These are phyloP conservation scores for Cebidichthys violaceus DNA, from an alignment of 2,113 vertebrate genomes.

Conservation along the genomic window DNA sequence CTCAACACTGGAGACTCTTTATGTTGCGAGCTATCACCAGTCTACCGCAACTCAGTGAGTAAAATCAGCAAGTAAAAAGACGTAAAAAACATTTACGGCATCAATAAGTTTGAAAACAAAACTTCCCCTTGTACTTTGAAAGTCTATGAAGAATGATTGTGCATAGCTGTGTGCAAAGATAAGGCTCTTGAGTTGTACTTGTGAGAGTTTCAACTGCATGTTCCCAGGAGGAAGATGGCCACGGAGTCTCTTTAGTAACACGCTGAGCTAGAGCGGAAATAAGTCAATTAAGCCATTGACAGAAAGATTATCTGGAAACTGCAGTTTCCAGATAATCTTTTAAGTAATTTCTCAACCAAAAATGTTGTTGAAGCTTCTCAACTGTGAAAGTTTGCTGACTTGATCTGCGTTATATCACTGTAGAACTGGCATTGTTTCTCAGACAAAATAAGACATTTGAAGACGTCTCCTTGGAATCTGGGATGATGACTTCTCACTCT, in stretches of 20 bases:
- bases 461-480: neutral
- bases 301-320: neutral
- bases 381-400: neutral
- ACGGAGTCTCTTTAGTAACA: conserved; percentile 14
- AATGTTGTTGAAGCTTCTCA: neutral
- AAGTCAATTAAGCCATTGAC: neutral
- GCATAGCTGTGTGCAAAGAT: conserved; percentile 32
- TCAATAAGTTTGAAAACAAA: conserved; percentile 44
- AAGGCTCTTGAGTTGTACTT: conserved; percentile 26
- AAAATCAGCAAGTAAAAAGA: neutral
- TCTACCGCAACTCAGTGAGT: neutral
- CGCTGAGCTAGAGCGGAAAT: neutral
- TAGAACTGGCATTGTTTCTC: neutral
- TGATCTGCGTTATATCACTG: neutral
- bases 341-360: neutral
- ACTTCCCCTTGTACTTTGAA: conserved; percentile 42
- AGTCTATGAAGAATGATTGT: conserved; percentile 41
- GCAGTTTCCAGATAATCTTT: neutral
- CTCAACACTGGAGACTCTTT: conserved; percentile 33
- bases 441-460: neutral
- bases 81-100: neutral
- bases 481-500: neutral
- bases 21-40: neutral
- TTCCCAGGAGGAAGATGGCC: conserved; percentile 14
- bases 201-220: conserved; percentile 17